Percentiles rank a stretch among this genome's conserved stretches.
phyloP scores from a whole-genome alignment of 2,113 vertebrate species.

The Microcebus tavaratra region DNA sequence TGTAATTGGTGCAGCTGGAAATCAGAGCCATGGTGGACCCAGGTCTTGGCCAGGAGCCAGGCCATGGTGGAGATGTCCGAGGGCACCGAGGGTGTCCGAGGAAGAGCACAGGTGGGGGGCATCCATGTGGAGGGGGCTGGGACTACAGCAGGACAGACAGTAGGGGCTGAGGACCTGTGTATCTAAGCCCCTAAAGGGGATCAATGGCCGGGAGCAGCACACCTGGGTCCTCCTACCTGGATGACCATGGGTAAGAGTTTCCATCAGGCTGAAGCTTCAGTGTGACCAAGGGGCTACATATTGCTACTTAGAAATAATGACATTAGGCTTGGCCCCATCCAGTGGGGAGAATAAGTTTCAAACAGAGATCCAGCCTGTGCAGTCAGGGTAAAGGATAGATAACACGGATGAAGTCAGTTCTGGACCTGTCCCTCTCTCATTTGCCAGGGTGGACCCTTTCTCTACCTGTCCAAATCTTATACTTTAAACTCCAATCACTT shows the following conservation, averaged over 20 bases:
- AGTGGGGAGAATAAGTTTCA: constrained; percentile 82
- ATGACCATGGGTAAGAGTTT: constrained; percentile 85
- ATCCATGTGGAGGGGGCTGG: neutral
- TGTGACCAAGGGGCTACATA: constrained; percentile 85
- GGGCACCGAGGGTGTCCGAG: constrained; percentile 45
- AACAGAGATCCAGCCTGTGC: constrained; percentile 84
- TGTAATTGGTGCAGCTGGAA: constrained; percentile 88
- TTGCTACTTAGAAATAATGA: constrained; percentile 79
- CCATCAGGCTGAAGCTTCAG: constrained; percentile 84
- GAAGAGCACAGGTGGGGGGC: constrained; percentile 78
- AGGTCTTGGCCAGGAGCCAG: constrained; percentile 88
- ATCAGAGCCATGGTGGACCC: constrained; percentile 86
- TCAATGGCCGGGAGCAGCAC: constrained; percentile 65
- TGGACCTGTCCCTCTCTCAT: neutral
- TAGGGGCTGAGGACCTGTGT: neutral
- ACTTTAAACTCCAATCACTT: neutral
- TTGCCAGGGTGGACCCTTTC: neutral
- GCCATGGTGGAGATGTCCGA: constrained; percentile 75
- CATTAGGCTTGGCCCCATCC: constrained; percentile 74
- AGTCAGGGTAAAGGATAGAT: rapidly evolving
- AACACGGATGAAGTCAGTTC: neutral
- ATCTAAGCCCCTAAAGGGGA: neutral
- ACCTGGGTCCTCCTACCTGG: constrained; percentile 75
- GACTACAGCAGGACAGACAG: neutral
- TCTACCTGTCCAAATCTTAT: neutral